Percentiles rank a stretch among this genome's conserved stretches.
phyloP scores from a whole-genome alignment of 1,140 invertebrate species.

The Musca vetustissima region DNA sequence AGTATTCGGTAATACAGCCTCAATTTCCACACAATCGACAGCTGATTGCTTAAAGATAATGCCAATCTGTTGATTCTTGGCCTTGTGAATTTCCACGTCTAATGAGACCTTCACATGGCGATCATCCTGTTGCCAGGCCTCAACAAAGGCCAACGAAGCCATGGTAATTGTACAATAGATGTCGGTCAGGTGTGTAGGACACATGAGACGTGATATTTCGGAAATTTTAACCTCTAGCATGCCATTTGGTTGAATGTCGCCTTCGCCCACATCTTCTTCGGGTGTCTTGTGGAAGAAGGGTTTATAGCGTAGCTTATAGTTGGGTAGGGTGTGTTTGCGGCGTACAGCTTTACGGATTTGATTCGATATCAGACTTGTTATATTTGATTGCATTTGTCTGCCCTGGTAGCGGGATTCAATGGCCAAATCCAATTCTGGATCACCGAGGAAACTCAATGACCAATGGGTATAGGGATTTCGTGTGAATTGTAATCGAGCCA shows the following conservation, averaged over 20 bases:
- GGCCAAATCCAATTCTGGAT: conserved; percentile 82
- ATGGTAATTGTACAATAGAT: conserved; percentile 75
- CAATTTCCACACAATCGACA: conserved; percentile 68
- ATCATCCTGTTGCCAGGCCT: conserved; percentile 58
- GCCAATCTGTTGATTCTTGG: conserved; percentile 65
- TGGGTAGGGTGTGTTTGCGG: conserved; percentile 89
- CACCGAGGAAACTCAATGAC: conserved; percentile 87
- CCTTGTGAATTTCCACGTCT: conserved; percentile 67
- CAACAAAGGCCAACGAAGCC: conserved; percentile 68
- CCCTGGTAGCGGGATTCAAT: conserved; percentile 91
- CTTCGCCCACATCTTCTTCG: conserved; percentile 60
- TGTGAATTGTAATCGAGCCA: conserved; percentile 82
- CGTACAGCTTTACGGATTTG: conserved; percentile 85
- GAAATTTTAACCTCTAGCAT: conserved; percentile 76
- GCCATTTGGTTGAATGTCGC: conserved; percentile 66
- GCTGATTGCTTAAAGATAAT: conserved; percentile 70
- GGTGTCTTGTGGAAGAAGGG: conserved; percentile 79
- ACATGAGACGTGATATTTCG: conserved; percentile 74
- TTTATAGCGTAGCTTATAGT: conserved; percentile 90
- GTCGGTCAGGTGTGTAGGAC: conserved; percentile 57
- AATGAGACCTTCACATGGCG: conserved; percentile 60
- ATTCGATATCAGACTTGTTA: conserved; percentile 85
- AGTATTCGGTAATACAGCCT: conserved; percentile 73
- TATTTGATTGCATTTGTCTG: conserved; percentile 81
- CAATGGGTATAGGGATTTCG: conserved; percentile 91